phyloP scores from a whole-genome alignment of 2,113 vertebrate genomes.

The Phylloscopus trochiloides region DNA sequence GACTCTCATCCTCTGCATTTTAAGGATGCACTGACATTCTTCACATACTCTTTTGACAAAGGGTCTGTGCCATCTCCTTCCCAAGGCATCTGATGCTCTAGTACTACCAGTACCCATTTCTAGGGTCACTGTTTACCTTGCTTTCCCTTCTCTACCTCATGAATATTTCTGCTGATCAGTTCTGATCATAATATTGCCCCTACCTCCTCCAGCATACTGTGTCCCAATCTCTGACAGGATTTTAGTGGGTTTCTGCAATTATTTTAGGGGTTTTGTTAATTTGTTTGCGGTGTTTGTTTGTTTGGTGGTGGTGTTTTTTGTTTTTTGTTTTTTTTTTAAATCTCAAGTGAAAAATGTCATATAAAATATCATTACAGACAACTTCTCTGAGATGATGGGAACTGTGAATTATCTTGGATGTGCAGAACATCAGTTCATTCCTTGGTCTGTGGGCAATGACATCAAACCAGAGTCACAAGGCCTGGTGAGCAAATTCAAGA shows the following conservation, averaged over 20 bases:
- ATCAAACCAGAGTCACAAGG: background rate
- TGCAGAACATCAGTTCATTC: background rate
- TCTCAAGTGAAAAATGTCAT: background rate
- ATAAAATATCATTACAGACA: background rate
- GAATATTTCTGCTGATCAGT: background rate
- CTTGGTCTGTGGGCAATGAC: background rate
- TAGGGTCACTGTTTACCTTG: rapidly evolving
- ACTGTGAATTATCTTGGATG: background rate
- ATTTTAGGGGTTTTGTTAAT: too few relatives aligned
- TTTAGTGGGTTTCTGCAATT: background rate
- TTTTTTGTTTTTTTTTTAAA: too few relatives aligned
- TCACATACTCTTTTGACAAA: background rate
- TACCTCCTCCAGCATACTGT: background rate
- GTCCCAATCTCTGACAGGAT: background rate
- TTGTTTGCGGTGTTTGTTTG: too few relatives aligned
- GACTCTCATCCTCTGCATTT: background rate
- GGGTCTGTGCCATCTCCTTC: background rate
- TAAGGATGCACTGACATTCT: background rate
- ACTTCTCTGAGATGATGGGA: background rate
- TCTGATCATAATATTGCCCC: background rate
- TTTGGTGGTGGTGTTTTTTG: too few relatives aligned
- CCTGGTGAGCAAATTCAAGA: background rate
- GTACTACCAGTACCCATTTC: background rate
- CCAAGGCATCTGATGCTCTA: background rate
- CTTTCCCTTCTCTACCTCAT: background rate